Evolutionary conservation across 2,113 vertebrate genomes (phyloP), one percentile per base, ranked within the genome.

Genomic region (Anolis sagrei): DNA sequence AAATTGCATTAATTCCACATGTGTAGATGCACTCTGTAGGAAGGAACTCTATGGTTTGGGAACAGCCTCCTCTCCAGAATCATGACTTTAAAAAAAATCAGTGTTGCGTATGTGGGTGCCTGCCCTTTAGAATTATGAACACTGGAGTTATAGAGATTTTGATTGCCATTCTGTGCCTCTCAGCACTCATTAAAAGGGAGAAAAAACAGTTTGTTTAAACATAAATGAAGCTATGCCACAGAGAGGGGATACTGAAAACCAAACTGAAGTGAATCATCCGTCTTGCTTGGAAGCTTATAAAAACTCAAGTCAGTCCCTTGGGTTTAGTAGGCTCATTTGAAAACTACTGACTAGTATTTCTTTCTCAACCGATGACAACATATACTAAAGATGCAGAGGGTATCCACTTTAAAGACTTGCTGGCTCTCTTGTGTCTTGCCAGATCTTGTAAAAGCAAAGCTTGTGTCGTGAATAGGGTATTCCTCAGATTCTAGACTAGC

Each of bases 291-390:
- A 88, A 90, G 32, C 70, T 0, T 66, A 88, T 85, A 83, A 90
- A 76, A 91, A 85, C 72, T 76, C 62, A 79, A 19, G 29, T 34
- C 25, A 81, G n/a, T 48, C 64, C 51, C 64, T 81, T 16, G 82
- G 54, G 78, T 64, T 89, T 51, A 82, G 81, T 83, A 79, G 76
- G 77, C 85, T 92, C 86, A 66, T 85, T 83, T 89, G 87, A 89
- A 87, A 88, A 86, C 51, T 48, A 79, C 76, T 86, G 91, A 66
- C 87, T 83, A 91, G 87, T 87, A 34, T 87, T 92, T 91, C 86
- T 81, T 93, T 91, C 83, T 85, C 79, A 83, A 39, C 70, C 70
- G 79, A 87, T 70, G 86, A 86, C 72, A 91, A 89, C 34, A 0
- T 90, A 85, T 92, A 84, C 72, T 85, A 61, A 73, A 85, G 81